A percentile compares a stretch with the other conserved stretches of the same genome.
These are phyloP conservation scores for Salticus scenicus DNA, from an alignment of 2,888 invertebrate species.

Conservation along the genomic window DNA sequence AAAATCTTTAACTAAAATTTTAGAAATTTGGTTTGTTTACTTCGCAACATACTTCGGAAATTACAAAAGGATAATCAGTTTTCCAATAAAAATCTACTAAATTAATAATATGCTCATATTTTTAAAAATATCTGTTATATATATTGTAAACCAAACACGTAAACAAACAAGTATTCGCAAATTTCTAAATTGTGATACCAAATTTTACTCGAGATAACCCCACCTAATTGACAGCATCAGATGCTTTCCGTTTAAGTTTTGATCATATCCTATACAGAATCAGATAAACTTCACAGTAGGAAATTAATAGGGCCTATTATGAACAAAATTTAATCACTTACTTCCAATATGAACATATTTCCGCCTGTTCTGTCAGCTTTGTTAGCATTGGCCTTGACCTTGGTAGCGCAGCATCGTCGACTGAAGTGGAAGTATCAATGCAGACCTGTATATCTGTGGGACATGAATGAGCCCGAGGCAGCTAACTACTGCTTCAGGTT, in stretches of 20 bases:
- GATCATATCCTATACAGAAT: too few species aligned
- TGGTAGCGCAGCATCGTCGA: neutral
- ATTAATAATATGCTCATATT: too few species aligned
- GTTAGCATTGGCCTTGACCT: slow-evolving; percentile 5
- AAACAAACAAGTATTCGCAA: neutral
- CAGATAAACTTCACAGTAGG: too few species aligned
- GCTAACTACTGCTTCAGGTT: neutral
- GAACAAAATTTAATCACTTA: neutral
- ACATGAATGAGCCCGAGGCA: slow-evolving; percentile 19
- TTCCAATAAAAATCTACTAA: too few species aligned
- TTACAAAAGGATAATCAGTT: too few species aligned
- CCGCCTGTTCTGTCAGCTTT: neutral
- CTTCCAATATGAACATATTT: neutral
- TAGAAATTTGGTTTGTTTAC: too few species aligned
- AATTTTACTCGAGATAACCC: too few species aligned
- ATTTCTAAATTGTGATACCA: neutral
- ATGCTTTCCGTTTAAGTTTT: too few species aligned
- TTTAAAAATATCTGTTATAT: slow-evolving; percentile 2
- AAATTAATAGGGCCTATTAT: neutral
- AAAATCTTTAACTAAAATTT: too few species aligned
- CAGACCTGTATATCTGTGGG: slow-evolving; percentile 41
- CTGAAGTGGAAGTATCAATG: slow-evolving; percentile 31
- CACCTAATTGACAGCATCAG: neutral
- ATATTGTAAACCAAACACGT: too few species aligned
- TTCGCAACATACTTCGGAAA: too few species aligned